These are phyloP conservation scores for Coregonus suidteri DNA, from an alignment of 2,797 vertebrate species.

Conservation along the genomic window DNA sequence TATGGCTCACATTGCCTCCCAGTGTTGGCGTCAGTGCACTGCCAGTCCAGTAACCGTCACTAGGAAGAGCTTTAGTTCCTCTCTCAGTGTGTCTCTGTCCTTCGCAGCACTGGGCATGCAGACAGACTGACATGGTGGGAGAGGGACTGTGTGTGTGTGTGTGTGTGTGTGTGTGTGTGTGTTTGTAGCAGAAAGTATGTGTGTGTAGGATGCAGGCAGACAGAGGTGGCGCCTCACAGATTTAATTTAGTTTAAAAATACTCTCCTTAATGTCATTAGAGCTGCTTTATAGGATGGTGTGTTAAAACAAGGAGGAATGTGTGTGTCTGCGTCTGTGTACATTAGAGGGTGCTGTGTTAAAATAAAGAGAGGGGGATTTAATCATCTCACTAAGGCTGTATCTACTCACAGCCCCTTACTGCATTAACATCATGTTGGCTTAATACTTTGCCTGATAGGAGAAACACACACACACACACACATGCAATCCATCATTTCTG, in stretches of 20 bases:
- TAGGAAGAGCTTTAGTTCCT: neutral
- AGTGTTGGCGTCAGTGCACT: neutral
- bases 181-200: neutral
- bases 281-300: conserved; percentile 93
- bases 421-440: neutral
- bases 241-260: conserved; percentile 99
- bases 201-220: conserved; percentile 64
- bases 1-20: too few species aligned
- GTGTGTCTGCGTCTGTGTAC: conserved; percentile 58
- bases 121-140: neutral
- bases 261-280: conserved; percentile 94
- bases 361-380: neutral
- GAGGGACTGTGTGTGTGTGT: conserved; percentile 9
- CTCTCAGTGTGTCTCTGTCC: neutral
- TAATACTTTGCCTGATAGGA: neutral
- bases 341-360: conserved; percentile 84
- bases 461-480: neutral
- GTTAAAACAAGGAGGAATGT: conserved; percentile 84
- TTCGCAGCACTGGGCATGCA: neutral
- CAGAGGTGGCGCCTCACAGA: conserved; percentile 90
- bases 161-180: neutral
- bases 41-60: neutral
- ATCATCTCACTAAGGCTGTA: neutral
- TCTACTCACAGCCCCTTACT: neutral
- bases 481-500: neutral